phyloP scores from a whole-genome alignment of 2,113 vertebrate species.

The Dermatemys mawii region DNA sequence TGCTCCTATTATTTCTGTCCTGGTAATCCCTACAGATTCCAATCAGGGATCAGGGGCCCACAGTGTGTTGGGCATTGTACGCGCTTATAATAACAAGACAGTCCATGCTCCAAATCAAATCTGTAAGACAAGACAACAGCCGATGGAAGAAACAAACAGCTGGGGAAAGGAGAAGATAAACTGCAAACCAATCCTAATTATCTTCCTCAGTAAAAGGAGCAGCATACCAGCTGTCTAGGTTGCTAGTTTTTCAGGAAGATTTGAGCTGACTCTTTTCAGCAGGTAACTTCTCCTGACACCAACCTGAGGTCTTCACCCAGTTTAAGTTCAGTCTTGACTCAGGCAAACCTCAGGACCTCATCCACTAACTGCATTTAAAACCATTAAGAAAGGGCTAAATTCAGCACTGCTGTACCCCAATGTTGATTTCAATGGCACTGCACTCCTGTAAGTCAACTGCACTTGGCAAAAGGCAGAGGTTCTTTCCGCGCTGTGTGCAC shows the following conservation, averaged over 20 bases:
- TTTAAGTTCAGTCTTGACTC: neutral
- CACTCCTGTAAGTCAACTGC: constrained; percentile 53
- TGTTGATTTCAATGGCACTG: constrained; percentile 47
- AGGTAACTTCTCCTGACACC: neutral
- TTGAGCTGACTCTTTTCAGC: neutral
- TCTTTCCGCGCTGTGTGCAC: neutral
- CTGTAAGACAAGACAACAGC: neutral
- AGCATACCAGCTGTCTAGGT: neutral
- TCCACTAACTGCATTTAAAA: constrained; percentile 42
- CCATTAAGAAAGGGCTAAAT: neutral
- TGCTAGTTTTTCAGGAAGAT: neutral
- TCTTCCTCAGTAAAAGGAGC: neutral
- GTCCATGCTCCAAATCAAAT: neutral
- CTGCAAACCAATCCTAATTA: neutral
- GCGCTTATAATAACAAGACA: neutral
- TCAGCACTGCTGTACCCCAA: constrained; percentile 43
- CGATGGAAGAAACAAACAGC: neutral
- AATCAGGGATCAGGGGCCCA: neutral
- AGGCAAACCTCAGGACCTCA: neutral
- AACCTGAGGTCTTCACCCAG: neutral
- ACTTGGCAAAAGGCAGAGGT: constrained; percentile 54
- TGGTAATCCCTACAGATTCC: neutral
- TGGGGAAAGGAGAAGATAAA: neutral
- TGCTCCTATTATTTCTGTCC: neutral
- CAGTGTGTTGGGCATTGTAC: accelerated